Conservation (phyloP, 2,888 invertebrate species). For the Lordiphosa fenestrarum region DNA sequence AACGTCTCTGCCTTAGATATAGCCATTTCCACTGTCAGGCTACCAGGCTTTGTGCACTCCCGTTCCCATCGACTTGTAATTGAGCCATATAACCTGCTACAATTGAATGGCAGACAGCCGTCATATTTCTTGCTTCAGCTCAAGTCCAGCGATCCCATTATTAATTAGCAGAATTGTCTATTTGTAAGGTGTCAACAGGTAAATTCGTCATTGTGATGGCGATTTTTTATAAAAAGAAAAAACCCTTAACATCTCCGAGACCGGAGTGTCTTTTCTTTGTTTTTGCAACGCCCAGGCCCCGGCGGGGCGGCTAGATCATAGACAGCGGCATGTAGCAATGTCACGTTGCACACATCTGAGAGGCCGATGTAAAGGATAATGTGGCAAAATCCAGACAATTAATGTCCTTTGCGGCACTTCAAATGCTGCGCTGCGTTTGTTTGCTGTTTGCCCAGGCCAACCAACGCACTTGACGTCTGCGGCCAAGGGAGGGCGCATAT, state of each 20-base stretch:
- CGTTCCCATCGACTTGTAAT: slow-evolving; percentile 28
- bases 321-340: slow-evolving; percentile 57
- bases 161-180: slow-evolving; percentile 72
- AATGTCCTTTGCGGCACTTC: slow-evolving; percentile 65
- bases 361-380: slow-evolving; percentile 66
- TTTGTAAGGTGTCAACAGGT: slow-evolving; percentile 74
- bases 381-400: slow-evolving; percentile 75
- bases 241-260: neutral
- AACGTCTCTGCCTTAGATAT: slow-evolving; percentile 10
- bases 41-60: slow-evolving; percentile 20
- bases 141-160: slow-evolving; percentile 40
- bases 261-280: slow-evolving; percentile 29
- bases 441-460: slow-evolving; percentile 50
- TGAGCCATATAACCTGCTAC: slow-evolving; percentile 63
- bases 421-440: slow-evolving; percentile 50
- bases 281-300: slow-evolving; percentile 45
- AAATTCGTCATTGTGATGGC: slow-evolving; percentile 64
- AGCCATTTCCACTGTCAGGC: slow-evolving; percentile 14
- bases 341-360: slow-evolving; percentile 70
- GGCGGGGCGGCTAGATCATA: slow-evolving; percentile 55
- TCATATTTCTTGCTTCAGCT: slow-evolving; percentile 30
- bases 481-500: slow-evolving; percentile 55
- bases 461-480: slow-evolving; percentile 52
- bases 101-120: slow-evolving; percentile 49
- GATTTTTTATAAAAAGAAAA: slow-evolving; percentile 34